Evolutionary conservation across 1,140 invertebrate genomes (phyloP), one percentile per base, ranked within the genome.

Genomic region (Drosophila dunni): DNA sequence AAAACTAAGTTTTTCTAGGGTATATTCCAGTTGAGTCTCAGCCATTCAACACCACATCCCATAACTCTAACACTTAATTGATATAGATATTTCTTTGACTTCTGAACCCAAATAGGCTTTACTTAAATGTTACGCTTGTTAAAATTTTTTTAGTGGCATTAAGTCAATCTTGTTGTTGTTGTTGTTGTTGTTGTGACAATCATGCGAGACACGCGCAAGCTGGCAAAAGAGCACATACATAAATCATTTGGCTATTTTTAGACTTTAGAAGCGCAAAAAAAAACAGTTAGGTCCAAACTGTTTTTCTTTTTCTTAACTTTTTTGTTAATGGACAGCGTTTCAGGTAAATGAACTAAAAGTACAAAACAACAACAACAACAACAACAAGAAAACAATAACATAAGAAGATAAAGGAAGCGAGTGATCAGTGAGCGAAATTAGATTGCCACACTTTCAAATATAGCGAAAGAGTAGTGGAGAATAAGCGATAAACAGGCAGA

Each of bases 301-400:
- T 24, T 54, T 20, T 46, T 29, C 40, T 67, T 54, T 42, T 42
- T n/a, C 13, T 6, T n/a, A 13, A 7, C 24, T 29, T 29, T 29
- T 29, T 29, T 29, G 24, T 6, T 29, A 46, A 51, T 11, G 29
- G 24, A 13, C 79, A 76, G 64, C 65, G 61, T 61, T 62, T 57
- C 51, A 89, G 83, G 83, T 88, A 88, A 88, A 88, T 83, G 79
- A 88, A 89, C 83, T 89, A 88, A 88, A 89, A 86, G 79, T 86
- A 77, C 83, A 61, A 86, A 65, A 60, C 50, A 67, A 40, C 46
- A 61, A 48, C 20, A 61, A 56, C 71, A 81, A 61, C 63, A 63
- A 48, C 40, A 74, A 33, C 42, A 60, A 46, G 8, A 67, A 60
- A 45, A 60, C 20, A 67, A 46, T 17, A 72, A 50, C 34, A 46